Evolutionary conservation across 2,113 vertebrate genomes (phyloP), one percentile per base, ranked within the genome.

Genomic region (Orcinus orca): DNA sequence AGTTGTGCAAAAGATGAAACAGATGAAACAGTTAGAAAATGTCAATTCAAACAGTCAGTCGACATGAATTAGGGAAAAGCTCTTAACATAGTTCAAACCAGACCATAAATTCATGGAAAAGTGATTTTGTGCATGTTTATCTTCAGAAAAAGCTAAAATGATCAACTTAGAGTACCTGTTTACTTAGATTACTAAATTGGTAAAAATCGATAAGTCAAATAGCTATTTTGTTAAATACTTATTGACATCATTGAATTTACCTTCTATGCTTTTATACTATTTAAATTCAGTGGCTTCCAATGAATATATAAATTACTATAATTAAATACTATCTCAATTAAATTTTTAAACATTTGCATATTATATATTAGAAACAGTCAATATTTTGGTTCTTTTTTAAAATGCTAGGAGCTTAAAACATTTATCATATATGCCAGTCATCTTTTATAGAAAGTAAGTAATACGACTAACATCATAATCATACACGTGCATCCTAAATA

Each of bases 51-150:
- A 62, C 60, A 95, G 63, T 62, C 76, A 95, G 25, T 96, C 14
- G 7, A 63, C 76, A 63, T 73, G 31, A 77, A 89, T 80, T 87
- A 90, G 82, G 62, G 62, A 87, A 77, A 76, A 95, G 41, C 53
- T 65, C 60, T 92, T 93, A 94, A 90, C 92, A 70, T 86, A 94
- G 88, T 93, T 94, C 92, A 92, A 94, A 81, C 62, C 62, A 94
- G 62, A 96, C 81, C 50, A 47, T 71, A 44, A 82, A 94, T 53
- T 95, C 85, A 76, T 73, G 68, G 94, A 90, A 90, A 92, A 96
- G 88, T 90, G 73, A 89, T 90, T 90, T 96, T 92, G 68, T 93
- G 12, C 36, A 44, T 90, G 29, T 93, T 92, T 97, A 65, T 90
- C 58, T 92, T 92, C 70, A 58, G 50, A 29, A 94, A 82, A 63